Conservation (phyloP, 2,113 vertebrate genomes). For the Hippocampus barbouri region DNA sequence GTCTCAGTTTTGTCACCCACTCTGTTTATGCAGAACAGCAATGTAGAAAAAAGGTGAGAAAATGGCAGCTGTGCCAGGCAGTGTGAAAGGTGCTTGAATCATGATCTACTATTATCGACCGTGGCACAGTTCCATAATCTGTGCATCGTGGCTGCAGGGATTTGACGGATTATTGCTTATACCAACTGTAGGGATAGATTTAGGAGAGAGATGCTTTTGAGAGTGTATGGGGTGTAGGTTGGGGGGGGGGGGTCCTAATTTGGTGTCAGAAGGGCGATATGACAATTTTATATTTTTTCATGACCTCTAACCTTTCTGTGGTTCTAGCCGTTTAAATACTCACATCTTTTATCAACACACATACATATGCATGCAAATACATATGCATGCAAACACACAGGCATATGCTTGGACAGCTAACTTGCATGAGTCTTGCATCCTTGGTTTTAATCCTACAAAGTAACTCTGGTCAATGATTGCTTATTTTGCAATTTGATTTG, state of each 20-base stretch:
- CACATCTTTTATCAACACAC: neutral
- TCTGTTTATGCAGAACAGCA: neutral
- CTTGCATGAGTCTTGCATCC: neutral
- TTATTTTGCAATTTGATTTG: neutral
- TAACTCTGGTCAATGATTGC: neutral
- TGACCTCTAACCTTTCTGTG: constrained; percentile 38
- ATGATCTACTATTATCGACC: constrained; percentile 45
- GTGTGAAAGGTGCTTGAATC: constrained; percentile 23
- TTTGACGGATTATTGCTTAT: constrained; percentile 56
- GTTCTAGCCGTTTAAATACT: constrained; percentile 1
- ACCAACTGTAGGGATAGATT: constrained; percentile 43
- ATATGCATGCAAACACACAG: no score
- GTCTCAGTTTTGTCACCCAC: no score
- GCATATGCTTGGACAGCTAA: no score
- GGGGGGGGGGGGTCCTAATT: constrained; percentile 24
- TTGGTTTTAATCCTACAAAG: neutral
- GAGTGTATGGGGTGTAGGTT: constrained; percentile 11
- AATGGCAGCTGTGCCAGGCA: neutral
- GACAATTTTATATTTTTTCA: constrained; percentile 34
- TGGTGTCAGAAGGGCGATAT: constrained; percentile 28
- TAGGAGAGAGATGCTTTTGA: constrained; percentile 29
- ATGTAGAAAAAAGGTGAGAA: neutral
- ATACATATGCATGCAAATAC: neutral
- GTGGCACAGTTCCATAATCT: constrained; percentile 33
- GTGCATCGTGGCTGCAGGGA: constrained; percentile 30